These are phyloP conservation scores for Leptinotarsa texana DNA, from an alignment of 1,140 invertebrate species.

Conservation along the genomic window DNA sequence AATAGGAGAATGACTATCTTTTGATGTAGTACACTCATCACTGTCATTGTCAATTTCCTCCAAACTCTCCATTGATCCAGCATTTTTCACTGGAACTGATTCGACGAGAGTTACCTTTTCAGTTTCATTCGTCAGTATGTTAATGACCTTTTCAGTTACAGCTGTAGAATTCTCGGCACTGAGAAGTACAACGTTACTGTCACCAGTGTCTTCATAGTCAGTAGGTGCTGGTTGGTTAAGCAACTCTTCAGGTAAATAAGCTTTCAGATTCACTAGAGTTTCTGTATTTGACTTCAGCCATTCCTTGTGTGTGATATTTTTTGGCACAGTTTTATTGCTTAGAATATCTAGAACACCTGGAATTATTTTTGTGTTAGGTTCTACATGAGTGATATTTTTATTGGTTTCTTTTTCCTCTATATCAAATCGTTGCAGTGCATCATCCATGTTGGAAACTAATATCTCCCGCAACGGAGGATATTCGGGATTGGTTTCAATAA, in stretches of 20 bases:
- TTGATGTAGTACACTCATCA: constrained; percentile 46
- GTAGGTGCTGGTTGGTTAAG: constrained; percentile 40
- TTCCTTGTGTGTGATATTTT: constrained; percentile 32
- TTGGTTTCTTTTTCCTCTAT: constrained; percentile 27
- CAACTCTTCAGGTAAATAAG: constrained; percentile 38
- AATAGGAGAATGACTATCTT: constrained; percentile 32
- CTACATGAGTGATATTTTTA: constrained; percentile 15
- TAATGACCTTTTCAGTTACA: constrained; percentile 9
- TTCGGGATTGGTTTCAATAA: constrained; percentile 51
- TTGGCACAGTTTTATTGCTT: constrained; percentile 37
- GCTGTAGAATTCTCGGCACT: not conserved
- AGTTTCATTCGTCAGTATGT: not conserved
- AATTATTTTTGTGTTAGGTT: constrained; percentile 39
- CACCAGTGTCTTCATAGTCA: constrained; percentile 29
- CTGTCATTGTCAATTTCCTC: constrained; percentile 45
- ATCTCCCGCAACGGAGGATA: constrained; percentile 55
- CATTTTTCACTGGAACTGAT: constrained; percentile 9
- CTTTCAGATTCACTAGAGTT: constrained; percentile 33
- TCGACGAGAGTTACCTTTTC: not conserved
- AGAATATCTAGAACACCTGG: constrained; percentile 42
- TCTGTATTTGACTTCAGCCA: constrained; percentile 41
- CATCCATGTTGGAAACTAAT: constrained; percentile 34
- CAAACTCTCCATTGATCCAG: constrained; percentile 45
- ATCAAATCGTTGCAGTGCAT: constrained; percentile 30
- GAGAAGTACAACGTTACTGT: not conserved